A percentile compares a stretch with the other conserved stretches of the same genome.
These are phyloP conservation scores for Rhodinocichla rosea DNA, from an alignment of 2,113 vertebrate genomes.

Conservation along the genomic window DNA sequence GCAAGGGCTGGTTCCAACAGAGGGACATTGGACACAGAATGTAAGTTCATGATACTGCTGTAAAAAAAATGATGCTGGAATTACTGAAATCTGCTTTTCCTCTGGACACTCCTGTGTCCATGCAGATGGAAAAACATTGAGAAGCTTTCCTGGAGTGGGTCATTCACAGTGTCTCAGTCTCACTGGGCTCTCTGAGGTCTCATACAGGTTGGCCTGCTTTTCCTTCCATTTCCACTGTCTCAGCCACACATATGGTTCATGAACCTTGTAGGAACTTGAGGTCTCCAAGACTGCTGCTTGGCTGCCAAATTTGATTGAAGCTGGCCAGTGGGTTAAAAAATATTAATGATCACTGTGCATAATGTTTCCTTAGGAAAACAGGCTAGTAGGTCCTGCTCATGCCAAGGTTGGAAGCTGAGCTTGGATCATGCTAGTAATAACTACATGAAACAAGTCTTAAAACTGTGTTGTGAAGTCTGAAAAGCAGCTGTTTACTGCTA, in stretches of 20 bases:
- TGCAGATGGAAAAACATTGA: background rate
- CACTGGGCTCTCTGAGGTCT: background rate
- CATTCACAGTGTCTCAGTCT: background rate
- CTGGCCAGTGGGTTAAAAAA: background rate
- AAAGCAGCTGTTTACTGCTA: constrained; percentile 12
- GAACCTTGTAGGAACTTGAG: background rate
- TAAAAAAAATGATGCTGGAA: background rate
- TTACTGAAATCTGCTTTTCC: background rate
- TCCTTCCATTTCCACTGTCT: background rate
- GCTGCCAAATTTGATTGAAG: background rate
- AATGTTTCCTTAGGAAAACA: background rate
- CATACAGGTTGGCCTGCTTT: background rate
- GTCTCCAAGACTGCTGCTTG: background rate
- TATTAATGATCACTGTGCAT: background rate
- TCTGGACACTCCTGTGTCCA: background rate
- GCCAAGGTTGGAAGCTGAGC: background rate
- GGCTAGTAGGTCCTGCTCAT: background rate
- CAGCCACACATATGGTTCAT: background rate
- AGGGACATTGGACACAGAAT: background rate
- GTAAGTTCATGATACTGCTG: background rate
- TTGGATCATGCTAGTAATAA: background rate
- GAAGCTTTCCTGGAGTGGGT: background rate
- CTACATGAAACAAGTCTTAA: background rate
- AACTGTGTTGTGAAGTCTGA: background rate
- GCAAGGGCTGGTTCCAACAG: background rate